A percentile compares a stretch with the other conserved stretches of the same genome.
Evolutionary conservation across 2,888 invertebrate species (phyloP).

Genomic region (Amiota communis): DNA sequence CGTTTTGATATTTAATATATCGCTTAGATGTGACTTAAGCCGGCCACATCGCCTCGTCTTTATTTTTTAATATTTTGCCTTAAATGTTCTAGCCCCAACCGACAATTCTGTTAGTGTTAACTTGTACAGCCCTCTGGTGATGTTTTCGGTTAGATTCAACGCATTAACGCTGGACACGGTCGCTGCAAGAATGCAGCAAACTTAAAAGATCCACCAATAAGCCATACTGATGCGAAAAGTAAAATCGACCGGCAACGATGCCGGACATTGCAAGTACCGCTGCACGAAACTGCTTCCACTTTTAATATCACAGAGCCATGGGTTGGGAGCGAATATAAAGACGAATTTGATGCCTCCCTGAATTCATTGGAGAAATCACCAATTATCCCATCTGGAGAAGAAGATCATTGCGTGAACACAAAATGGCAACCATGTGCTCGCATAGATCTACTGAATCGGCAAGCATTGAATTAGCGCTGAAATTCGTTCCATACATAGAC

Average conservation of each 20-base stretch:
- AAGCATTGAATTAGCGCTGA: conserved; percentile 67
- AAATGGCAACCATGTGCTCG: conserved; percentile 96
- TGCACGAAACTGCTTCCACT: conserved; percentile 66
- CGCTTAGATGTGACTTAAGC: too few species aligned
- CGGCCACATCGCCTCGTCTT: too few species aligned
- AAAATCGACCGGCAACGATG: conserved; percentile 90
- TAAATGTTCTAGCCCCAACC: too few species aligned
- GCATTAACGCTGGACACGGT: conserved; percentile 91
- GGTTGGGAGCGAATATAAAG: conserved; percentile 15
- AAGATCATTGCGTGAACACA: conserved; percentile 92
- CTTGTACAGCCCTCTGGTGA: too few species aligned
- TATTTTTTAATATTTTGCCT: too few species aligned
- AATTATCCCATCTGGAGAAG: conserved; percentile 94
- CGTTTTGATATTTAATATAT: too few species aligned
- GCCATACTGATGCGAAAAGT: conserved; percentile 91
- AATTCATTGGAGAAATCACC: conserved; percentile 70
- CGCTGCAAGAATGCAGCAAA: conserved; percentile 93
- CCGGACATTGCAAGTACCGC: conserved; percentile 91
- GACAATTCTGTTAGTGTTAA: too few species aligned
- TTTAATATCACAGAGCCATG: conserved; percentile 51
- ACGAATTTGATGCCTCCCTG: conserved; percentile 55
- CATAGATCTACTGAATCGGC: conserved; percentile 82
- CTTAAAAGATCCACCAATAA: conserved; percentile 88
- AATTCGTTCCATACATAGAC: conserved; percentile 58
- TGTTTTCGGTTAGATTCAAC: conserved; percentile 92